Conservation (phyloP, 2,888 invertebrate species). For the Pinctada fucata region DNA sequence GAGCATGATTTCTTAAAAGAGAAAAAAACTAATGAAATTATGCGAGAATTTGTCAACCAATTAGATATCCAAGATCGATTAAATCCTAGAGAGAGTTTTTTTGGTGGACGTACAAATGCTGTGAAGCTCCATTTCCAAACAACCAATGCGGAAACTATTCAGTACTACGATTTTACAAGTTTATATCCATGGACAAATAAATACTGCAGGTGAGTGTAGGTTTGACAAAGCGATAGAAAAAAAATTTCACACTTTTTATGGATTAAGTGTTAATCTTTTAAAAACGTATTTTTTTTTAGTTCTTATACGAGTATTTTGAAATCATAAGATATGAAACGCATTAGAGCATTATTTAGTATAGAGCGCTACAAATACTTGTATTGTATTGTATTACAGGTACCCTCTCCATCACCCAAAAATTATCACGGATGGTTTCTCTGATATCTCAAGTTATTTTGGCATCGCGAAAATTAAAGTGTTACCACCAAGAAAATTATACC, state of each 20-base stretch:
- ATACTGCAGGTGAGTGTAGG: background rate
- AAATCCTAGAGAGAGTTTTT: conserved; percentile 22
- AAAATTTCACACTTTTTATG: too few species aligned
- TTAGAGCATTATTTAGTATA: too few species aligned
- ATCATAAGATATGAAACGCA: too few species aligned
- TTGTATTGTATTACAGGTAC: conserved; percentile 13
- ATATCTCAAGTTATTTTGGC: conserved; percentile 16
- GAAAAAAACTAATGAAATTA: background rate
- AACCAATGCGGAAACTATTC: background rate
- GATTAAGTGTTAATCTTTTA: too few species aligned
- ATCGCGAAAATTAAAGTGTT: conserved; percentile 16
- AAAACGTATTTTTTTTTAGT: too few species aligned
- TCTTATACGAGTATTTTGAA: too few species aligned
- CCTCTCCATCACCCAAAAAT: conserved; percentile 42
- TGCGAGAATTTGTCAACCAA: conserved; percentile 5
- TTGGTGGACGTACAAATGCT: conserved; percentile 10
- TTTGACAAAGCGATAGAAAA: too few species aligned
- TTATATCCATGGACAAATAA: background rate
- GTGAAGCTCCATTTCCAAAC: conserved; percentile 9
- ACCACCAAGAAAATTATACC: background rate
- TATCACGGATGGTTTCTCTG: conserved; percentile 11
- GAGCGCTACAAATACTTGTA: too few species aligned
- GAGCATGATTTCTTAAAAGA: conserved; percentile 22
- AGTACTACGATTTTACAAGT: too few species aligned
- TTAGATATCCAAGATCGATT: conserved; percentile 17